These are phyloP conservation scores for Leptosomus discolor DNA, from an alignment of 2,113 vertebrate genomes.

Conservation along the genomic window DNA sequence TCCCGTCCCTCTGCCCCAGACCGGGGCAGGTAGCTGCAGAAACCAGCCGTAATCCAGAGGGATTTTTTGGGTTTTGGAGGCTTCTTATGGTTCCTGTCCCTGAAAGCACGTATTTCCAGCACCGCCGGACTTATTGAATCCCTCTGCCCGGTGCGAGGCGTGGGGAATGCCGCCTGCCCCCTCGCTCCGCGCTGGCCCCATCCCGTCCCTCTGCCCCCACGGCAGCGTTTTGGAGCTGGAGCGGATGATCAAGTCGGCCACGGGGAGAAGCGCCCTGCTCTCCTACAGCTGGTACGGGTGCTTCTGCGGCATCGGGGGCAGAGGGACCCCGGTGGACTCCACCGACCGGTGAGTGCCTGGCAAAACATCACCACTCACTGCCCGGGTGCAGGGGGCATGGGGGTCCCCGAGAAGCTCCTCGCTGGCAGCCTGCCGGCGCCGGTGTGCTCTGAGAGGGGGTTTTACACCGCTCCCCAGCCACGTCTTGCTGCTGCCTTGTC, in stretches of 20 bases:
- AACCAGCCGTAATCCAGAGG: background rate
- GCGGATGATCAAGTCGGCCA: background rate
- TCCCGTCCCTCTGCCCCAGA: background rate
- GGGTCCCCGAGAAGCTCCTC: accelerated
- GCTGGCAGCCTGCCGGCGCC: accelerated
- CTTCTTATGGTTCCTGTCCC: accelerated
- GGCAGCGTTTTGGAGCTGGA: slow-evolving; percentile 26
- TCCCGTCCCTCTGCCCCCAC: background rate
- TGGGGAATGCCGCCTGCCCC: accelerated
- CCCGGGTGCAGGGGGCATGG: accelerated
- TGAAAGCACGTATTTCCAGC: accelerated
- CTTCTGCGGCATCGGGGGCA: slow-evolving; percentile 44
- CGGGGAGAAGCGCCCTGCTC: slow-evolving; percentile 8
- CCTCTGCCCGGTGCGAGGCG: accelerated
- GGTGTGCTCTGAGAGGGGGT: background rate
- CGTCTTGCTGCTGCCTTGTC: accelerated
- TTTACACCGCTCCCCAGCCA: accelerated
- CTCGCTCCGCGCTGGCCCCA: accelerated
- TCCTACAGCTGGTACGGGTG: slow-evolving; percentile 54
- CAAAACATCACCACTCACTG: accelerated
- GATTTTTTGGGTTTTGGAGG: accelerated
- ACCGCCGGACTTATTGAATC: accelerated
- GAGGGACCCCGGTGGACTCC: slow-evolving; percentile 4
- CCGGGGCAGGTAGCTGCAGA: background rate
- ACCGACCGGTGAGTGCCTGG: background rate